Evolutionary conservation across 2,113 vertebrate genomes (phyloP).

Genomic region (Capreolus pygargus): DNA sequence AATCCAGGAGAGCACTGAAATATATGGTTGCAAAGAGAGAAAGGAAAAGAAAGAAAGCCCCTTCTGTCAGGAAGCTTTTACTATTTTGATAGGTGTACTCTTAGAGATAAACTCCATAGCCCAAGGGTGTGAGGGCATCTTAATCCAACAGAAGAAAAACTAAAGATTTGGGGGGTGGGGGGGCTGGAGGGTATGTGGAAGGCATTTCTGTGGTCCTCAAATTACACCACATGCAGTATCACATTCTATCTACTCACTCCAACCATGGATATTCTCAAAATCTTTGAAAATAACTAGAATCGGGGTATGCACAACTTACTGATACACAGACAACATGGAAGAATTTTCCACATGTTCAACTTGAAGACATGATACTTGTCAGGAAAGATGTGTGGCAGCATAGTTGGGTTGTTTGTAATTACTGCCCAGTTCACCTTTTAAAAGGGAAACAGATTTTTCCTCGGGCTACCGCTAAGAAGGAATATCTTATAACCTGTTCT

Average conservation of each 20-base stretch:
- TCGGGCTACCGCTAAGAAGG: not conserved
- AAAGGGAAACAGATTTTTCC: not conserved
- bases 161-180: not conserved
- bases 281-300: conserved; percentile 8
- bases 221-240: not conserved
- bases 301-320: not conserved
- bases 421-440: not conserved
- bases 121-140: not conserved
- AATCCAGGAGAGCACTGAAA: not conserved
- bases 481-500: not conserved
- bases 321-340: not conserved
- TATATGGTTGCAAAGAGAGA: not conserved
- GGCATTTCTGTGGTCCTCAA: not conserved
- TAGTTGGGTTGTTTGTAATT: not conserved
- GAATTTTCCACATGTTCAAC: not conserved
- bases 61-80: not conserved
- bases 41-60: not conserved
- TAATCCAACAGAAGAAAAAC: not conserved
- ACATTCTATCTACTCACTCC: not conserved
- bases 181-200: not conserved
- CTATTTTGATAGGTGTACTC: not conserved
- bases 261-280: not conserved
- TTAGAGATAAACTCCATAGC: not conserved
- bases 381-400: not conserved
- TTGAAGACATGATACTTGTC: not conserved